Base-by-base conservation (phyloP, 2,888 invertebrate genomes). In the Entomobrya proxima region DNA sequence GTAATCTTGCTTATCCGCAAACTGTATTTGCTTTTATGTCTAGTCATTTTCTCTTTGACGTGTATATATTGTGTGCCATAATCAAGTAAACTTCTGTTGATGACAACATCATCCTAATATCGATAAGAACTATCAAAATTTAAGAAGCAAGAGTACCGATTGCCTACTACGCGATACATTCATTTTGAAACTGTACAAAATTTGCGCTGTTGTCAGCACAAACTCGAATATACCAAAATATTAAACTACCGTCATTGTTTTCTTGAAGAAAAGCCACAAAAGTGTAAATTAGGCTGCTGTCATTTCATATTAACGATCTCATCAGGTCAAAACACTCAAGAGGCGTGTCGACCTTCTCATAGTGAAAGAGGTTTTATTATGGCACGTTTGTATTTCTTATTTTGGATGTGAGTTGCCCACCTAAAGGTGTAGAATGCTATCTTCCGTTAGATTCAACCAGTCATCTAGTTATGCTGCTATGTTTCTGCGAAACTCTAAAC, bases 291-390 rank as follows among this genome's bases (percentile, higher is more conserved):
- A 74, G 83, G 77, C 44, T 74, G 77, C 78, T 84, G 85, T 85
- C 85, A 85, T 79, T 85, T 85, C 72, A 78, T 78, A 85, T 85
- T 85, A 85, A 78, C 78, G 85, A 85, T 78, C 72, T 85, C 85
- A 85, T 85, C 78, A 85, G 85, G 85, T 85, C 85, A 79, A 77
- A 85, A 79, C 78, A 85, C 78, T 85, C 78, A 78, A 85, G 85
- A 85, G 85, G 85, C 85, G 85, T 85, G 78, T 72, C 58, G 69
- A 47, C 44, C 13, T 47, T 47, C 47, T 9, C 15, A 13, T 13
- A 37, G 67, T 32, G 40, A 67, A 69, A n/a, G 47, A 7, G 3
- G 13, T 47, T 47, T 47, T 44, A 13, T n/a, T n/a, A 69, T 27
- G n/a, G 27, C 47, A 15, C 47, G 27, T 44, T 67, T 40, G 9